Evolutionary conservation across 1,140 invertebrate genomes (phyloP).

Genomic region (Heliconius melpomene): DNA sequence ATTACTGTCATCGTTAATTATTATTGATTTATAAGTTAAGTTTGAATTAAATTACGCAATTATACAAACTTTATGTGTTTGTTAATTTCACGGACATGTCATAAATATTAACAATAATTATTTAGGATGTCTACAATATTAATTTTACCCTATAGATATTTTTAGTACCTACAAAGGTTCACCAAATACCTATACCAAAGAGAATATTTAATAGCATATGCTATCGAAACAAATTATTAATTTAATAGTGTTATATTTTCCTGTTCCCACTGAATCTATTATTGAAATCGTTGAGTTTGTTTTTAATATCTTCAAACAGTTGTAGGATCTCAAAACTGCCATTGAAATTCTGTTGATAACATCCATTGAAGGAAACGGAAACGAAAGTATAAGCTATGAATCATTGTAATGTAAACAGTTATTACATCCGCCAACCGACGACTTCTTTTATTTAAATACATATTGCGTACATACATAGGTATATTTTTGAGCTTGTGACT

Average conservation of each 20-base stretch:
- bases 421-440: constrained; percentile 15
- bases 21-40: not conserved
- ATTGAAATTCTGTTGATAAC: constrained; percentile 55
- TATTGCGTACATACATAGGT: not conserved
- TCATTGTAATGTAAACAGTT: constrained; percentile 28
- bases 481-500: too few species aligned
- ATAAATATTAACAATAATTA: too few species aligned
- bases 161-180: too few species aligned
- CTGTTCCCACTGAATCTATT: not conserved
- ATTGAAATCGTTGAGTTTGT: constrained; percentile 20
- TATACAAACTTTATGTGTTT: not conserved
- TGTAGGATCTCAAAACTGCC: constrained; percentile 57
- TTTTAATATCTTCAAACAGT: constrained; percentile 40
- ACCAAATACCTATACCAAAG: not conserved
- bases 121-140: too few species aligned
- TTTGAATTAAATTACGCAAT: not conserved
- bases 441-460: constrained; percentile 13
- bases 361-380: constrained; percentile 57
- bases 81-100: not conserved
- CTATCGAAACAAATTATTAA: constrained; percentile 7
- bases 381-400: constrained; percentile 38
- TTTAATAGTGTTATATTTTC: not conserved
- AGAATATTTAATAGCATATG: not conserved
- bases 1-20: too few species aligned
- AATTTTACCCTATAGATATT: not conserved